Evolutionary conservation across 2,113 vertebrate genomes (phyloP), one percentile per base, ranked within the genome.

Genomic region (Glaucomys volans): DNA sequence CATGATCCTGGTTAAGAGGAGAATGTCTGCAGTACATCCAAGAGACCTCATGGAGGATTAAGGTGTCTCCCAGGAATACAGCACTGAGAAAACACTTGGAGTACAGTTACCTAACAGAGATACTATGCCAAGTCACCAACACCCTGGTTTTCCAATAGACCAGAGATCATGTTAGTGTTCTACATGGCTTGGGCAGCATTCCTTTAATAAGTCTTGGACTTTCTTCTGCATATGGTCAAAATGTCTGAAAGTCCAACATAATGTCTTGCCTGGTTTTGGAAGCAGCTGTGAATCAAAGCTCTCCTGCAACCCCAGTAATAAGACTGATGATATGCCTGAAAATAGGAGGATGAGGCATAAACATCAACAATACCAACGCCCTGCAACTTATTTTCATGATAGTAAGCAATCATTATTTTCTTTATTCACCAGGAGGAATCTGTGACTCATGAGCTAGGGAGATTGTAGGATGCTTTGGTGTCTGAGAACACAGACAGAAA

Each of bases 381-480:
- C 59, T 88, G 54, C 84, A 88, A 90, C 91, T 95, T 84, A 75
- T 20, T 54, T 94, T 62, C 95, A 87, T 76, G 35, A 95, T 92
- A 94, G 57, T 71, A 95, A 97, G 54, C 57, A 97, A 94, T 96
- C 71, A 75, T 90, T 97, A 83, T 95, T 97, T 97, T 94, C 44
- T 28, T 91, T 26, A 40, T 76, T 93, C 69, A 4, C 87, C n/a
- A 95, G 37, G 30, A 94, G 75, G 72, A 80, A 79, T 97, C 24
- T 96, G 64, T 98, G 97, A 93, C 75, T 97, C 92, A 83, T 26
- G 79, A 90, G n/a, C n/a, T 72, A 66, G 35, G n/a, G 71, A 54
- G 74, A 83, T 30, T 94, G 24, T 59, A 95, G 88, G 87, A 95
- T 84, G 50, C 37, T 62, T 72, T 1, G 37, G 24, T 84, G 52